A percentile compares a stretch with the other conserved stretches of the same genome.
phyloP scores from a whole-genome alignment of 1,140 invertebrate genomes.

The Lerema accius region DNA sequence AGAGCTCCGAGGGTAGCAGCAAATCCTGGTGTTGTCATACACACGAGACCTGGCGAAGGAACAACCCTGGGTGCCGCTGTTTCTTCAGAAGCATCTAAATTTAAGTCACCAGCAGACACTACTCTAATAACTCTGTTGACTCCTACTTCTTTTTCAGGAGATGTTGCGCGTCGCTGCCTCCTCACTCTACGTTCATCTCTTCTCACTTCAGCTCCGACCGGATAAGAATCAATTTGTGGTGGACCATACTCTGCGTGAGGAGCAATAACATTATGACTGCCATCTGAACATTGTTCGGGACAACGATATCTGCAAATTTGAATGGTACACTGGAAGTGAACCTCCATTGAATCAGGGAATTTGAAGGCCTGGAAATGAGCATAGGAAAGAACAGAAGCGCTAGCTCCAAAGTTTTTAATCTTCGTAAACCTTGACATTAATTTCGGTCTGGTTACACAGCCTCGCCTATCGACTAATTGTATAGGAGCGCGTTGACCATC shows the following conservation, averaged over 20 bases:
- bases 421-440: conserved; percentile 97
- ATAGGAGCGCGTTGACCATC: conserved; percentile 97
- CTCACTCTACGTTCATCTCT: conserved; percentile 88
- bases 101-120: conserved; percentile 92
- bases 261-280: conserved; percentile 75
- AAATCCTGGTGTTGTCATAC: conserved; percentile 96
- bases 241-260: conserved; percentile 88
- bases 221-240: conserved; percentile 87
- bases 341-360: conserved; percentile 98
- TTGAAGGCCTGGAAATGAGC: conserved; percentile 98
- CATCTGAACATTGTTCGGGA: conserved; percentile 93
- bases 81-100: conserved; percentile 89
- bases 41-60: conserved; percentile 90
- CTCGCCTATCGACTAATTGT: conserved; percentile 95
- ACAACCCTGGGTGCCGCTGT: conserved; percentile 85
- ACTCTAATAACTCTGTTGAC: conserved; percentile 92
- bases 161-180: conserved; percentile 84
- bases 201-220: conserved; percentile 85
- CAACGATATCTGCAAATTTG: conserved; percentile 97
- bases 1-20: conserved; percentile 92
- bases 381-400: conserved; percentile 95
- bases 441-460: conserved; percentile 95
- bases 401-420: conserved; percentile 97
- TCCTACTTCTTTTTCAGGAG: conserved; percentile 90
- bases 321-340: conserved; percentile 97